Percentiles rank a stretch among this genome's conserved stretches.
phyloP scores from a whole-genome alignment of 37 sponge, comb jelly and placozoan species.

The Amphimedon queenslandica region DNA sequence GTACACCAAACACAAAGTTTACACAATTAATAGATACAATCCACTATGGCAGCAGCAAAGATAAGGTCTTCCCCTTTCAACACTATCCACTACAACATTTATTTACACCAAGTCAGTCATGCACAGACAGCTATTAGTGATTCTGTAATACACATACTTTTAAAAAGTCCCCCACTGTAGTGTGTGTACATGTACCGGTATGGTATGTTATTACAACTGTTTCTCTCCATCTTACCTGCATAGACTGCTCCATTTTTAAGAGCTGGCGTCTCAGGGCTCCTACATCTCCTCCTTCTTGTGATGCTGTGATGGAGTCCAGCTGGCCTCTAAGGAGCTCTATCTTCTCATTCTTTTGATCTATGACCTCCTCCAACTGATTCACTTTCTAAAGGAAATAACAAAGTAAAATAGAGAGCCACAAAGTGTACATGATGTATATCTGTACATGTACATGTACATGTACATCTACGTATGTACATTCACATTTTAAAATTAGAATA shows the following conservation, averaged over 20 bases:
- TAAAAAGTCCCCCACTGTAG: too few relatives aligned
- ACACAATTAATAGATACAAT: too few relatives aligned
- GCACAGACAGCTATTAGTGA: too few relatives aligned
- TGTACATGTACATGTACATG: background rate
- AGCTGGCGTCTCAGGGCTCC: conserved; percentile 34
- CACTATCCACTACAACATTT: too few relatives aligned
- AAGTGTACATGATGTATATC: background rate
- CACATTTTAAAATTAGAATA: too few relatives aligned
- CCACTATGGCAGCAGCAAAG: too few relatives aligned
- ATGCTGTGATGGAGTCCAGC: conserved; percentile 23
- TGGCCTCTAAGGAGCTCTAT: conserved; percentile 27
- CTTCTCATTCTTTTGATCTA: conserved; percentile 50
- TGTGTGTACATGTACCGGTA: too few relatives aligned
- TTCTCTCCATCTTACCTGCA: conserved; percentile 63
- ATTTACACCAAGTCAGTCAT: too few relatives aligned
- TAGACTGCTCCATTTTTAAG: conserved; percentile 31
- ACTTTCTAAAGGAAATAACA: conserved; percentile 36
- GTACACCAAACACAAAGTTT: too few relatives aligned
- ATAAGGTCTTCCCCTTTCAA: too few relatives aligned
- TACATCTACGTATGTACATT: background rate
- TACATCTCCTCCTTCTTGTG: background rate
- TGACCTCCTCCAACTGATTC: conserved; percentile 52
- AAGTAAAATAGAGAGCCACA: background rate
- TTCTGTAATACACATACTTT: too few relatives aligned
- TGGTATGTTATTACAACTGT: too few relatives aligned